phyloP scores from a whole-genome alignment of 2,113 vertebrate species.

The Hyla sarda region DNA sequence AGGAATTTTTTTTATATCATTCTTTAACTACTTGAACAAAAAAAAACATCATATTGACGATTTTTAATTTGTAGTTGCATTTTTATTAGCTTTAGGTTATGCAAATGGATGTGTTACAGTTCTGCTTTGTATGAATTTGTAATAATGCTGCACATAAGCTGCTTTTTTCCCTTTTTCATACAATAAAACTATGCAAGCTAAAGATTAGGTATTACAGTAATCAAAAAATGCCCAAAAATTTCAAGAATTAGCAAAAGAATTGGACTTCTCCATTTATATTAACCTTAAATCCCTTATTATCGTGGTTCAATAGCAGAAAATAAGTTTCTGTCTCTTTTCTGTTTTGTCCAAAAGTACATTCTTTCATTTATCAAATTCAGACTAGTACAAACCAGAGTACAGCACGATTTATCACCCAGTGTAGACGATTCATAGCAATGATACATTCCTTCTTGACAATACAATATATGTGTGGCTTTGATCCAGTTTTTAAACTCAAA shows the following conservation, averaged over 20 bases:
- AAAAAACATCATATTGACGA: neutral
- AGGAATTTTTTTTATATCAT: too few species aligned
- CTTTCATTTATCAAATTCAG: constrained; percentile 33
- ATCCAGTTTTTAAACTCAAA: neutral
- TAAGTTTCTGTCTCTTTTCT: neutral
- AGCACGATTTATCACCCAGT: constrained; percentile 8
- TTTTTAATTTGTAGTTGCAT: neutral
- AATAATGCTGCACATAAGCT: neutral
- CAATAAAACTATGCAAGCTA: neutral
- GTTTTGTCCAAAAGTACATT: constrained; percentile 6
- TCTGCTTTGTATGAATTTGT: neutral
- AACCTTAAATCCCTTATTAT: neutral
- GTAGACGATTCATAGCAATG: constrained; percentile 5
- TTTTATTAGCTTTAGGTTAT: neutral
- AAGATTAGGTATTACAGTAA: neutral
- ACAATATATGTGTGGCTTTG: neutral
- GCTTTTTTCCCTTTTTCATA: neutral
- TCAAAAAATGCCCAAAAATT: neutral
- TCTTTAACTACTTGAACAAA: neutral
- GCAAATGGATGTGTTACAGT: neutral
- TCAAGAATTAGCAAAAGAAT: neutral
- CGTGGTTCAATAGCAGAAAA: constrained; percentile 2
- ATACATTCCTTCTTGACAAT: constrained; percentile 30
- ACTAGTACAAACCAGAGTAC: neutral
- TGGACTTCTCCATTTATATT: neutral